Conservation (phyloP, 1,140 invertebrate genomes). For the Atopsyche davidsoni region DNA sequence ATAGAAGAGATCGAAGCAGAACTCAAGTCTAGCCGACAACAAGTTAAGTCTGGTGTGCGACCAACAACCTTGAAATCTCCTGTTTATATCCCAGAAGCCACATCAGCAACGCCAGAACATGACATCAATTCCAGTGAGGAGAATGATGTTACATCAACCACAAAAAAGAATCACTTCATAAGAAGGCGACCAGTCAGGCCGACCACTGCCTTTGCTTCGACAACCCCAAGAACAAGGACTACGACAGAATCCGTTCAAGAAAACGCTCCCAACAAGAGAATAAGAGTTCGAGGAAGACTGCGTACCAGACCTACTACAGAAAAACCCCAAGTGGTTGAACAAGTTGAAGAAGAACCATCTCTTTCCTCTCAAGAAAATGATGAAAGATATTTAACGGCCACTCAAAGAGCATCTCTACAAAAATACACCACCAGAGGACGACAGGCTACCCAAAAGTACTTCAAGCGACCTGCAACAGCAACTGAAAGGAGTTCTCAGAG, state of each 20-base stretch:
- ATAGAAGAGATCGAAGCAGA: slow-evolving; percentile 49
- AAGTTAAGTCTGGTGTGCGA: slow-evolving; percentile 14
- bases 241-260: slow-evolving; percentile 13
- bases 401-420: slow-evolving; percentile 12
- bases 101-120: slow-evolving; percentile 13
- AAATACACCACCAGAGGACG: slow-evolving; percentile 24
- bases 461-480: slow-evolving; percentile 38
- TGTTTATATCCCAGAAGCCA: slow-evolving; percentile 25
- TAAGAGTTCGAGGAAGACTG: slow-evolving; percentile 28
- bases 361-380: slow-evolving; percentile 15
- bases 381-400: slow-evolving; percentile 12
- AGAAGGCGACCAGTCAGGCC: slow-evolving; percentile 25
- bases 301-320: slow-evolving; percentile 29
- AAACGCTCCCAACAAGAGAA: slow-evolving; percentile 24
- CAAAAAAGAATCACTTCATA: slow-evolving; percentile 24
- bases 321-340: slow-evolving; percentile 16
- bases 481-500: slow-evolving; percentile 42
- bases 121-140: too few species aligned
- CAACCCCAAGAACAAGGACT: slow-evolving; percentile 25
- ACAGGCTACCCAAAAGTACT: slow-evolving; percentile 40
- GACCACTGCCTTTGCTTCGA: slow-evolving; percentile 17
- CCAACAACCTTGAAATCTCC: slow-evolving; percentile 26
- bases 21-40: slow-evolving; percentile 39
- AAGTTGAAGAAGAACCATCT: slow-evolving; percentile 25
- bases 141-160: slow-evolving; percentile 17